These are phyloP conservation scores for Rhinichthys klamathensis DNA, from an alignment of 2,113 vertebrate genomes.

Conservation along the genomic window DNA sequence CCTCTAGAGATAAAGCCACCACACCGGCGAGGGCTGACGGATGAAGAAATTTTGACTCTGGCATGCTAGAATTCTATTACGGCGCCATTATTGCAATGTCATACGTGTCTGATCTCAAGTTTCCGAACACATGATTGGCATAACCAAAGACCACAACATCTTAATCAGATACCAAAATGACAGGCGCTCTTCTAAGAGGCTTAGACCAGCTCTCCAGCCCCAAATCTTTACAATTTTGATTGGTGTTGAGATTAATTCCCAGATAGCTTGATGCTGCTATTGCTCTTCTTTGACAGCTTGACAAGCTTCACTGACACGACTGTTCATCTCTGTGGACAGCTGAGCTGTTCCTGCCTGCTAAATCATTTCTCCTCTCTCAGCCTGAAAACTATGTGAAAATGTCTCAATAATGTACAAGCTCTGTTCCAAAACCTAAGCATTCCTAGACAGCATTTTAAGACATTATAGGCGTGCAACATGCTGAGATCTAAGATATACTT, in stretches of 20 bases:
- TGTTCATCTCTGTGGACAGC: slow-evolving; percentile 38
- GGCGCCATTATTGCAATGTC: slow-evolving; percentile 13
- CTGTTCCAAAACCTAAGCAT: not conserved
- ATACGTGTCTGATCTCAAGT: slow-evolving; percentile 23
- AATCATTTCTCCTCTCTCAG: not conserved
- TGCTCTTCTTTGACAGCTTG: slow-evolving; percentile 9
- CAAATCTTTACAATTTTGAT: not conserved
- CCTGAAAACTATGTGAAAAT: not conserved
- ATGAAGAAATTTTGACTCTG: slow-evolving; percentile 14
- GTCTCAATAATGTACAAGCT: slow-evolving; percentile 23
- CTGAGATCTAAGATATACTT: not conserved
- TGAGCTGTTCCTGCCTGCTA: slow-evolving; percentile 31
- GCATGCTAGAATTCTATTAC: not conserved
- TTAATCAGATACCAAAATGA: slow-evolving; percentile 18
- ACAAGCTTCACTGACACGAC: slow-evolving; percentile 7
- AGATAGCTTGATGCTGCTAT: slow-evolving; percentile 18
- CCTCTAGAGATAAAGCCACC: not conserved
- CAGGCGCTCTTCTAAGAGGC: not conserved
- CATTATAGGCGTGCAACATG: not conserved
- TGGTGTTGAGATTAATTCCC: slow-evolving; percentile 20
- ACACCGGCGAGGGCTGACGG: not conserved
- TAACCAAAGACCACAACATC: not conserved
- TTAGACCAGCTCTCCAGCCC: not conserved
- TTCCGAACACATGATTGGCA: slow-evolving; percentile 17
- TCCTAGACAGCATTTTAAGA: not conserved